Evolutionary conservation across 1,140 invertebrate species (phyloP), one percentile per base, ranked within the genome.

Genomic region (Nixonia krombeini): DNA sequence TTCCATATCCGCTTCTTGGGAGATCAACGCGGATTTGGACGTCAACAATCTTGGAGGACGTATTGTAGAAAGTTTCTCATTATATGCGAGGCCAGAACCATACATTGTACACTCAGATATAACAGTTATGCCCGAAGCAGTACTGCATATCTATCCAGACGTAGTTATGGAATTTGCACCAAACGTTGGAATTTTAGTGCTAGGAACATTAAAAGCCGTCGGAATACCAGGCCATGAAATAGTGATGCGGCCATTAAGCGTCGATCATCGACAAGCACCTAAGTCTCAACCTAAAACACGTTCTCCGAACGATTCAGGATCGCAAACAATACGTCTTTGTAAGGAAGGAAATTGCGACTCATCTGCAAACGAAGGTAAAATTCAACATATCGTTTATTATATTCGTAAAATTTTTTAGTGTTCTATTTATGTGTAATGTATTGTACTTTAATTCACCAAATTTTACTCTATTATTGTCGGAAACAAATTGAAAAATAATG

Each of bases 181-280:
- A 1, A 98, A 97, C 86, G 95, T 99, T 64, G 97, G 98, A 0
- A 97, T 99, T 59, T 85, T 99, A 6, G 97, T 99, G 3, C 86
- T 99, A 44, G 98, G 98, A 0, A 92, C 92, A 1, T 82, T 99
- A n/a, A 88, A 91, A 56, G 97, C 96, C 1, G 83, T 90, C 49
- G 98, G 98, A 0, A 89, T 89, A 23, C 86, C 88, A 46, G 91
- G 91, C 26, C 87, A 91, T 16, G 93, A 94, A 46, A 97, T 98
- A 57, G 79, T 91, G 10, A 96, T 98, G 92, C 88, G 89, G 74
- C 95, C 96, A 0, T 86, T 90, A 1, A 78, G 49, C 29, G 38
- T 58, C 1, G 16, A 51, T 7, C 56, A 25, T 25, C 44, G 26
- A 3, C 40, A 52, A 37, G 37, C 26, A 8, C 49, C 62, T 0